Conservation (phyloP, 2,888 invertebrate species). For the Lamellibrachia satsuma region DNA sequence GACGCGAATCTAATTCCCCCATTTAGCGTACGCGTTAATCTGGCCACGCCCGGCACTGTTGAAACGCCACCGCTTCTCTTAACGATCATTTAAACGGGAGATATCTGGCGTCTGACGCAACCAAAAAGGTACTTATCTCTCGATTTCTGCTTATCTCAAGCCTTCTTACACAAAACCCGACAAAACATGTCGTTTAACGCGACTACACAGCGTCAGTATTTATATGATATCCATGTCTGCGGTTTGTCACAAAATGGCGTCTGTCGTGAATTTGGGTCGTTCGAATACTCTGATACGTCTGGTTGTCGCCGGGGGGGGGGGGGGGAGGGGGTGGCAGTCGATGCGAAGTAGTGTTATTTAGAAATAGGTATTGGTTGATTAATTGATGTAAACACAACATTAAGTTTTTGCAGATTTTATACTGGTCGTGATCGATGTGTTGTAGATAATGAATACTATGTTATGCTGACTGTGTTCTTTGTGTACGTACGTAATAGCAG, state of each 20-base stretch:
- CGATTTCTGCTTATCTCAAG: not conserved
- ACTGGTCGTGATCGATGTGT: too few species aligned
- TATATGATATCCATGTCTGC: not conserved
- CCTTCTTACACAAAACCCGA: not conserved
- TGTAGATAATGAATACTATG: too few species aligned
- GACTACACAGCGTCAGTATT: not conserved
- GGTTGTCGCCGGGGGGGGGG: too few species aligned
- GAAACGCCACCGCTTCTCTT: not conserved
- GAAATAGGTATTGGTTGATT: too few species aligned
- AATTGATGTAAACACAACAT: too few species aligned
- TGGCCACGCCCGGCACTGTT: not conserved
- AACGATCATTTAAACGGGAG: not conserved
- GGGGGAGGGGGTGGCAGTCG: too few species aligned
- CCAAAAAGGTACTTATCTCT: not conserved
- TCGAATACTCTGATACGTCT: too few species aligned
- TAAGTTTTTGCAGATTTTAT: too few species aligned
- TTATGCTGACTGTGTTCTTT: too few species aligned
- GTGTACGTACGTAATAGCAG: too few species aligned
- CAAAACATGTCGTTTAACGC: not conserved
- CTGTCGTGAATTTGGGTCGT: not conserved
- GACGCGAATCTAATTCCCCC: not conserved
- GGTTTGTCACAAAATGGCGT: not conserved
- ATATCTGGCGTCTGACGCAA: not conserved
- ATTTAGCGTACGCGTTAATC: not conserved
- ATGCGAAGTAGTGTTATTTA: too few species aligned